Percentiles rank a stretch among this genome's conserved stretches.
These are phyloP conservation scores for Notolabrus celidotus DNA, from an alignment of 2,797 vertebrate species.

Conservation along the genomic window DNA sequence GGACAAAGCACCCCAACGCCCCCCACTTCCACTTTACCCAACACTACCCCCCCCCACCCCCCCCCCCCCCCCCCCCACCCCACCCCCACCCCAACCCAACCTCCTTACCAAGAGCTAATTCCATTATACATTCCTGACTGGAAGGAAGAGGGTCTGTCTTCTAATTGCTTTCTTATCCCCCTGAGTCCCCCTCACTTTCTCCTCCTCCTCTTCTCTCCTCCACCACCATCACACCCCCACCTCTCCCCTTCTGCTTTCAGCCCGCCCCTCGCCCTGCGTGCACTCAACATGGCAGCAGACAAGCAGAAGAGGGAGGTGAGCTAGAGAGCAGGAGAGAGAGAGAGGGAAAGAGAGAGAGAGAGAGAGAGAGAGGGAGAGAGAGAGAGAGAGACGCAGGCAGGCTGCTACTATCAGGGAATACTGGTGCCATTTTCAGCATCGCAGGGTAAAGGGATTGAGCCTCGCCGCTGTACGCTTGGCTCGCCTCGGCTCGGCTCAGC, in stretches of 20 bases:
- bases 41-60: constrained; percentile 6
- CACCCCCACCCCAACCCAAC: constrained; percentile 16
- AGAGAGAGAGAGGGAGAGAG: constrained; percentile 28
- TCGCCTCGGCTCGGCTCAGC: constrained; percentile 68
- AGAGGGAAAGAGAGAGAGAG: constrained; percentile 58
- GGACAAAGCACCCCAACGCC: constrained; percentile 45
- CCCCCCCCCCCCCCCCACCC: neutral
- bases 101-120: constrained; percentile 77
- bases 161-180: constrained; percentile 90
- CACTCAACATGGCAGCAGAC: constrained; percentile 85
- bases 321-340: constrained; percentile 76
- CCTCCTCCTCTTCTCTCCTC: constrained; percentile 44
- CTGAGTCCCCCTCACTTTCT: constrained; percentile 72
- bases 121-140: constrained; percentile 87
- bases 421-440: constrained; percentile 86
- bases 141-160: constrained; percentile 86
- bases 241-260: constrained; percentile 35
- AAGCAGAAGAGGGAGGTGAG: constrained; percentile 81
- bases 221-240: constrained; percentile 17
- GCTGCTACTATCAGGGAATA: constrained; percentile 83
- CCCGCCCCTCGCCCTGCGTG: constrained; percentile 78
- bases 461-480: constrained; percentile 66
- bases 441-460: constrained; percentile 81
- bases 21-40: neutral
- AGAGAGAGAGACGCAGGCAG: constrained; percentile 47